These are phyloP conservation scores for Poeciliopsis occidentalis DNA, from an alignment of 2,113 vertebrate genomes.

Conservation along the genomic window DNA sequence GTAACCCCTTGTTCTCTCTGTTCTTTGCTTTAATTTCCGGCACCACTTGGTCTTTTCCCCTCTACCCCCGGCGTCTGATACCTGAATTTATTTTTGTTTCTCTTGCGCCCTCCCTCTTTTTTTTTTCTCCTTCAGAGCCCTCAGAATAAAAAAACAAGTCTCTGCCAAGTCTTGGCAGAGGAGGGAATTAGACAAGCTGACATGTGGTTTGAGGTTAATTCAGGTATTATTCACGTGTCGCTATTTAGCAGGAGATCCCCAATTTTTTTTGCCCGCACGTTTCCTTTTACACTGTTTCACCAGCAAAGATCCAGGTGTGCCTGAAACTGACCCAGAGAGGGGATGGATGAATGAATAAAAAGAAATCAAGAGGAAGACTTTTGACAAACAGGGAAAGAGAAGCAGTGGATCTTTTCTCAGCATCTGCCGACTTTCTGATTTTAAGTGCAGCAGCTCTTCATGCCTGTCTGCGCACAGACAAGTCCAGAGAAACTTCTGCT, in stretches of 20 bases:
- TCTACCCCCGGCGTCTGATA: slow-evolving; percentile 17
- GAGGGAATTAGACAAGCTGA: background rate
- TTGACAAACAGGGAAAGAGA: background rate
- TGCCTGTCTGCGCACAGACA: slow-evolving; percentile 10
- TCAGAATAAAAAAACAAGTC: slow-evolving; percentile 10
- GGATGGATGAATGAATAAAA: slow-evolving; percentile 39
- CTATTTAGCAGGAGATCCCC: background rate
- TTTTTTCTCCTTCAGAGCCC: background rate
- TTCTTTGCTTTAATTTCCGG: slow-evolving; percentile 59
- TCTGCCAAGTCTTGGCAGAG: background rate
- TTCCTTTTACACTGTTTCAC: background rate
- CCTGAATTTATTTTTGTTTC: slow-evolving; percentile 27
- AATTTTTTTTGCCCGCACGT: background rate
- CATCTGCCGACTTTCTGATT: background rate
- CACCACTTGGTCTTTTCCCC: slow-evolving; percentile 6
- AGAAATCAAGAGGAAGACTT: slow-evolving; percentile 6
- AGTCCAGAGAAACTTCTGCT: background rate
- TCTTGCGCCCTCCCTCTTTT: background rate
- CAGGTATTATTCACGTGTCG: slow-evolving; percentile 1
- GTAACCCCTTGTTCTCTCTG: slow-evolving; percentile 51
- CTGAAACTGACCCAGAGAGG: slow-evolving; percentile 21
- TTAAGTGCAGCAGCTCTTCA: slow-evolving; percentile 25
- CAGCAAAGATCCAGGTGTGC: background rate
- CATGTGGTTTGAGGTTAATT: slow-evolving; percentile 11
- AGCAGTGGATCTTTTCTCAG: background rate